Evolutionary conservation across 2,888 invertebrate genomes (phyloP), one percentile per base, ranked within the genome.

Genomic region (Mimachlamys varia): DNA sequence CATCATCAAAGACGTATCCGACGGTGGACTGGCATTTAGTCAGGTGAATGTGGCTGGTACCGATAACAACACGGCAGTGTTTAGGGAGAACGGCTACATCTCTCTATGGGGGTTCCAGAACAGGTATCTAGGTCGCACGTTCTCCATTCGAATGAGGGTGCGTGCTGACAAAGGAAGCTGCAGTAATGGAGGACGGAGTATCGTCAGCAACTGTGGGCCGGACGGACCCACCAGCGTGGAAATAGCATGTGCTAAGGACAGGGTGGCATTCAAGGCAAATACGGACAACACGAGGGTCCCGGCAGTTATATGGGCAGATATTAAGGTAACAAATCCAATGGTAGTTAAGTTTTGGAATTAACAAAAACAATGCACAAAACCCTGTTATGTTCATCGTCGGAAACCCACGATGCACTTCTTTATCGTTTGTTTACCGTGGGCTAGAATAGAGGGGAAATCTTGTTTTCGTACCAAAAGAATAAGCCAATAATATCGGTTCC

Each of bases 191-290:
- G 88, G 90, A 15, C 89, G 90, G 87, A 88, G 90, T 27, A 91
- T 91, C 53, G 89, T 91, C 37, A 90, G 90, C 37, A 91, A 91
- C 89, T 91, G 91, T 90, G 91, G 91, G 19, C 89, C 88, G 7
- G 88, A 91, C 37, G 91, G 91, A 13, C 90, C 90, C n/a, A 38
- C 91, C 12, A 91, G 90, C 44, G 58, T 91, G 2, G 90, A 89
- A 55, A 89, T 91, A 0, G 50, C 50, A n/a, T 87, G 87, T 19
- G 50, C 90, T 19, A 89, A 89, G n/a, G 89, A 89, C 22, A 90
- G 88, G 87, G 37, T 91, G 13, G 62, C 88, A 17, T 90, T 91
- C 19, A 90, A 89, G 50, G 91, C 91, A 22, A 89, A 89, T 44
- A 91, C 91, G n/a, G 55, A 89, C 37, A 91, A 58, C 27, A 55